These are phyloP conservation scores for Onychostruthus taczanowskii DNA, from an alignment of 2,113 vertebrate genomes.

Conservation along the genomic window DNA sequence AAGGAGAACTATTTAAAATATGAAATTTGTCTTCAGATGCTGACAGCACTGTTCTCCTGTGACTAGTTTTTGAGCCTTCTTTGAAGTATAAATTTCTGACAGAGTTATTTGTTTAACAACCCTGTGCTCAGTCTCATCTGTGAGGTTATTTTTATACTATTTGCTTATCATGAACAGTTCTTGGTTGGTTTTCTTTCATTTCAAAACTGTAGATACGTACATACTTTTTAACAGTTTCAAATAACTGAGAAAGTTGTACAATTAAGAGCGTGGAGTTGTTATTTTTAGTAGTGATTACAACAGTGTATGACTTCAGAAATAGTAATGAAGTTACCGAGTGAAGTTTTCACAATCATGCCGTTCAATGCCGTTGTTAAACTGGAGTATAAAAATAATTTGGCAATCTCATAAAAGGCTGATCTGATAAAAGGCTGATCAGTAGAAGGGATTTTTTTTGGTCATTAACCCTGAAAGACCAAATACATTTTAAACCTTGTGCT, in stretches of 20 bases:
- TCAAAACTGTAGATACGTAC: neutral
- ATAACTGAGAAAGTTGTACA: neutral
- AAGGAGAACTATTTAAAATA: constrained; percentile 7
- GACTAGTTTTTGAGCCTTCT: neutral
- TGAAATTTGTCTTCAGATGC: neutral
- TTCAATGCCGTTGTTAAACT: neutral
- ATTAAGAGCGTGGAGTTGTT: neutral
- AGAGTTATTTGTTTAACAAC: constrained; percentile 4
- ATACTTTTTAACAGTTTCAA: neutral
- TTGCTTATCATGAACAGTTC: neutral
- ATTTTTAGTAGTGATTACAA: neutral
- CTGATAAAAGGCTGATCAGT: neutral
- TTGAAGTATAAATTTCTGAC: constrained; percentile 10
- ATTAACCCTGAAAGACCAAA: neutral
- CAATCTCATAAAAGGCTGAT: neutral
- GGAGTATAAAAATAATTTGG: neutral
- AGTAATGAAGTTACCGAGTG: neutral
- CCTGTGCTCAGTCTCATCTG: neutral
- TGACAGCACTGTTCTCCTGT: constrained; percentile 1
- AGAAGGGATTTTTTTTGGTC: neutral
- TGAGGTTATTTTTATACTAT: constrained; percentile 26
- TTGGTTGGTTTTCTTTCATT: neutral
- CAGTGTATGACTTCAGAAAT: neutral
- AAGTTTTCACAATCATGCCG: neutral
- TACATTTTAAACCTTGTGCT: neutral